Base-by-base conservation (phyloP, 2,888 invertebrate genomes). In the Melanostoma scalare region DNA sequence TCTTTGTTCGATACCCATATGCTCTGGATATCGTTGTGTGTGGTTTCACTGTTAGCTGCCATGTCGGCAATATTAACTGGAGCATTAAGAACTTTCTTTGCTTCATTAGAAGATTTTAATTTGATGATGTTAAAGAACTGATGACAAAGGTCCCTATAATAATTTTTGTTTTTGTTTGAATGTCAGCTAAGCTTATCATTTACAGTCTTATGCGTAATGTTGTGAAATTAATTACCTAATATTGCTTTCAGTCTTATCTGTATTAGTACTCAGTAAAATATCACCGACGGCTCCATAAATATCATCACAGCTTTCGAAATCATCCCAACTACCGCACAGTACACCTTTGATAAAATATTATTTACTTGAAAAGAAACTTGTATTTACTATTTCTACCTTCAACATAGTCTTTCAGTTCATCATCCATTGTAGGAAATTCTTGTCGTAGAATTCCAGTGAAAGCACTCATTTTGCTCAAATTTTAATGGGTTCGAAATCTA, bases 251-350 rank as follows among this genome's bases (percentile, higher is more conserved):
- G 96, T 94, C 92, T 96, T 96, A 86, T 95, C 94, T 0, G 95
- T 94, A 9, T 95, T 95, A 85, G 96, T 95, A 89, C 97, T 96
- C 88, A 96, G 95, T 65, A 98, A 92, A 71, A 98, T 96, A 91
- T 96, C 96, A 1, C 98, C 98, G 86, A 99, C 95, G 0, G 98
- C 98, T 89, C 99, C 98, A 89, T 95, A 98, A 20, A 99, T 93
- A 91, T 98, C 98, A 87, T 97, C 97, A 46, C 95, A 94, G 85
- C 95, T 95, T 88, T 97, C 96, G 90, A 98, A 98, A 88, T 98
- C 98, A 87, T 97, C 98, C 78, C 95, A 95, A 86, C 96, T 96
- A 88, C 95, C 96, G 81, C 94, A 93, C 80, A 98, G 92, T 71
- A 98, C 95, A 89, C 95, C 97, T 97, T 46, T 0, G 55, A 58